A percentile compares a stretch with the other conserved stretches of the same genome.
phyloP scores from a whole-genome alignment of 2,888 invertebrate species.

The Diaprepes abbreviatus region DNA sequence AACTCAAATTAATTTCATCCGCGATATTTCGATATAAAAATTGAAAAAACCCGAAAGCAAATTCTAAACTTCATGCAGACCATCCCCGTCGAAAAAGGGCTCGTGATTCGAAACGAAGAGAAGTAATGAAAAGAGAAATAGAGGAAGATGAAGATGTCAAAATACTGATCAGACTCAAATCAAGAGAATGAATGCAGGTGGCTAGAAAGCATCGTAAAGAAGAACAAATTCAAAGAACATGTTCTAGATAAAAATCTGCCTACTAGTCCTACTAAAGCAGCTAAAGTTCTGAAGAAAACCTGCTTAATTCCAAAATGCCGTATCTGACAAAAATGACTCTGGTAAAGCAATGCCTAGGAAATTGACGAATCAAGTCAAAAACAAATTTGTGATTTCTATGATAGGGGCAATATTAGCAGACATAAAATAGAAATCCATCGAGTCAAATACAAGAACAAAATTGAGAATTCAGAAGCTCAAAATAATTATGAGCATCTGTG shows the following conservation, averaged over 20 bases:
- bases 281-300: slow-evolving; percentile 9
- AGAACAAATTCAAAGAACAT: slow-evolving; percentile 11
- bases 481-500: slow-evolving; percentile 15
- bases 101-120: slow-evolving; percentile 4
- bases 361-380: slow-evolving; percentile 7
- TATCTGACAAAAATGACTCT: background rate
- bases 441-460: slow-evolving; percentile 18
- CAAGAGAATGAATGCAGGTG: slow-evolving; percentile 14
- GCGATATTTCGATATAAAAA: no score
- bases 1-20: background rate
- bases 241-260: slow-evolving; percentile 8
- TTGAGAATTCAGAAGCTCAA: slow-evolving; percentile 4
- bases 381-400: slow-evolving; percentile 1
- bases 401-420: slow-evolving; percentile 14
- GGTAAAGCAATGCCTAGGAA: slow-evolving; percentile 5
- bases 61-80: slow-evolving; percentile 2
- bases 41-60: no score
- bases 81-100: slow-evolving; percentile 2
- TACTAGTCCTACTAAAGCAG: slow-evolving; percentile 4
- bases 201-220: slow-evolving; percentile 18
- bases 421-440: slow-evolving; percentile 19
- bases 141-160: slow-evolving; percentile 10
- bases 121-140: slow-evolving; percentile 7
- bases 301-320: slow-evolving; percentile 1
- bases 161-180: slow-evolving; percentile 12